Evolutionary conservation across 2,113 vertebrate species (phyloP).

Genomic region (Alethe diademata): DNA sequence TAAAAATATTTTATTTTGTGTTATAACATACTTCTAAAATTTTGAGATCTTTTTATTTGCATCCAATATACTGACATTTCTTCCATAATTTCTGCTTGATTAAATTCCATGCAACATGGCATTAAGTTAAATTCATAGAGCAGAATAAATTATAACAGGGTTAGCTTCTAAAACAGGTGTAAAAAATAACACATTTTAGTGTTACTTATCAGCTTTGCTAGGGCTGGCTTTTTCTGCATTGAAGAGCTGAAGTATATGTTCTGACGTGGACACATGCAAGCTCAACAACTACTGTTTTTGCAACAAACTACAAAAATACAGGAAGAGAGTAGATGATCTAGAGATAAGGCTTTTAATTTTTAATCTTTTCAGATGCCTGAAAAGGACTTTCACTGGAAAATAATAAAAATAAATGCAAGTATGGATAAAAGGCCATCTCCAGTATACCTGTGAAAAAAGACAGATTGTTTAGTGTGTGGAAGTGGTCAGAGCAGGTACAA

Average conservation of each 20-base stretch:
- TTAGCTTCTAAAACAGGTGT: slow-evolving; percentile 68
- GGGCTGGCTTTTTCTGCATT: slow-evolving; percentile 43
- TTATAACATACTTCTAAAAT: background rate
- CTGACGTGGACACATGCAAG: slow-evolving; percentile 32
- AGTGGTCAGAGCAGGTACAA: background rate
- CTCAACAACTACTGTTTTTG: slow-evolving; percentile 25
- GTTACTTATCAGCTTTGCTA: slow-evolving; percentile 66
- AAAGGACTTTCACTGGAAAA: background rate
- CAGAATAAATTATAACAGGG: slow-evolving; percentile 70
- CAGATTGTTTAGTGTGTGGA: background rate
- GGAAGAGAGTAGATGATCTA: background rate
- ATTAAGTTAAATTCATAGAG: slow-evolving; percentile 67
- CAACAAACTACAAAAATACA: slow-evolving; percentile 16
- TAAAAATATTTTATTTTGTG: background rate
- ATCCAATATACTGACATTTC: slow-evolving; percentile 37
- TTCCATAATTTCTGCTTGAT: slow-evolving; percentile 56
- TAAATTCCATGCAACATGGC: slow-evolving; percentile 62
- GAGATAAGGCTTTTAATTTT: background rate
- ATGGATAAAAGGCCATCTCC: background rate
- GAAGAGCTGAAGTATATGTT: slow-evolving; percentile 54
- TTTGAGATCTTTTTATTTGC: slow-evolving; percentile 5
- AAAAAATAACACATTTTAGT: slow-evolving; percentile 72
- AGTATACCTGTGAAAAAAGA: background rate
- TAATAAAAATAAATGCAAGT: background rate
- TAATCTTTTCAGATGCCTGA: background rate